Evolutionary conservation across 2,888 invertebrate genomes (phyloP), one percentile per base, ranked within the genome.

Genomic region (Drosophila diplacantha): DNA sequence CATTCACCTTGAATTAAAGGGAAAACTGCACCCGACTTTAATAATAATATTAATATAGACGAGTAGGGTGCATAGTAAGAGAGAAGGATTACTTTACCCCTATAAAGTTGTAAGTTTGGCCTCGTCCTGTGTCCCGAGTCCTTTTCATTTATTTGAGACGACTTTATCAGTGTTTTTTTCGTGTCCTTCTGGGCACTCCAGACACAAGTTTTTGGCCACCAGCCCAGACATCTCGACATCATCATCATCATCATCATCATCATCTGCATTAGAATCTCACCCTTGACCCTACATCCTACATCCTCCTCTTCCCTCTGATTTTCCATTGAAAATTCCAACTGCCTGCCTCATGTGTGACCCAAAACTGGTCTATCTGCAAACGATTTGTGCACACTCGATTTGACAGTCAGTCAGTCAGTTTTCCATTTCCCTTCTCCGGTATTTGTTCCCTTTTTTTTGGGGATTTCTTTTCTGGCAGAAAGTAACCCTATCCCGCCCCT

Each of bases 321-420:
- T 39, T 20, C 37, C 52, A 31, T 44, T 44, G 44, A 44, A 44
- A 29, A 32, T 20, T 20, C 20, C 31, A 26, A 6, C 9, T 26
- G 12, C 12, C 9, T 5, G n/a, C 5, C 24, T 20, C 57, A 55
- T 18, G 31, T 60, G 50, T 61, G 61, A 49, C 60, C 59, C 47
- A 24, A 63, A 65, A 66, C 26, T 26, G 47, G 38, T 34, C 59
- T 62, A 72, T 74, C 50, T 64, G 54, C 60, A 67, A 77, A 72
- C 73, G 73, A 77, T 75, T 77, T 74, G 72, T 61, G 51, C 66
- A 67, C 69, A 71, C 63, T 62, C 64, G 61, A 75, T 75, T 74
- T 74, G 74, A 64, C 66, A 69, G 59, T 65, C 74, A 71, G 57
- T 69, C 60, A 60, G 66, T 47, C 49, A 57, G 26, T 54, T 54